These are phyloP conservation scores for Burhinus bistriatus DNA, from an alignment of 2,113 vertebrate genomes.

Conservation along the genomic window DNA sequence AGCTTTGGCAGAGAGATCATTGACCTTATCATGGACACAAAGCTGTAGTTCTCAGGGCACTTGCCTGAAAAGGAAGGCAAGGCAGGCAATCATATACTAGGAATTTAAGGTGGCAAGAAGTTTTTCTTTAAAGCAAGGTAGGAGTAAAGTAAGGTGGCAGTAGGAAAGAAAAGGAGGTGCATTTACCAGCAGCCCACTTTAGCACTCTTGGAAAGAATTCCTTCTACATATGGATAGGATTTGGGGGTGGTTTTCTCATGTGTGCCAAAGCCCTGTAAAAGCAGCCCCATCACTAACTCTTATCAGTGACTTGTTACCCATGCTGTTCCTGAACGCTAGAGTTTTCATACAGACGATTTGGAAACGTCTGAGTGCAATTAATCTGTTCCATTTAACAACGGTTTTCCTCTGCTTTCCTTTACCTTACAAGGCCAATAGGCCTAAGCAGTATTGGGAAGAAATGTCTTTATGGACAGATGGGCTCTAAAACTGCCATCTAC, in stretches of 20 bases:
- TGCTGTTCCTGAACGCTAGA: not conserved
- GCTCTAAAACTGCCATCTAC: constrained; percentile 5
- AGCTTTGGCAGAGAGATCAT: not conserved
- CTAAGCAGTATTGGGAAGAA: not conserved
- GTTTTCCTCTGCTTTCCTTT: not conserved
- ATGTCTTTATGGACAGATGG: not conserved
- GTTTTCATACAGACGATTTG: not conserved
- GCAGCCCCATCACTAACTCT: not conserved
- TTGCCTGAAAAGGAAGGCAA: not conserved
- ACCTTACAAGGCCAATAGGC: constrained; percentile 18
- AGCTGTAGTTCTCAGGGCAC: fast-evolving
- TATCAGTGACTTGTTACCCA: not conserved
- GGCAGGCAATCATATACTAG: not conserved
- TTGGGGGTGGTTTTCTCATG: fast-evolving
- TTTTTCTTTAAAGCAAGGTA: not conserved
- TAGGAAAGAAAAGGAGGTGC: not conserved
- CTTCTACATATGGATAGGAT: not conserved
- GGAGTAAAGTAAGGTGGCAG: not conserved
- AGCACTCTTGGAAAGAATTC: not conserved
- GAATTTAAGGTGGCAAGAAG: not conserved
- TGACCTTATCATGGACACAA: not conserved
- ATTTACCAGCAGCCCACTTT: not conserved
- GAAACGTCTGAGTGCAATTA: not conserved
- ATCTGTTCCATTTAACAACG: not conserved
- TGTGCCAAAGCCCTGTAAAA: not conserved